Evolutionary conservation across 2,888 invertebrate genomes (phyloP), one percentile per base, ranked within the genome.

Genomic region (Nephrocerus scutellatus): DNA sequence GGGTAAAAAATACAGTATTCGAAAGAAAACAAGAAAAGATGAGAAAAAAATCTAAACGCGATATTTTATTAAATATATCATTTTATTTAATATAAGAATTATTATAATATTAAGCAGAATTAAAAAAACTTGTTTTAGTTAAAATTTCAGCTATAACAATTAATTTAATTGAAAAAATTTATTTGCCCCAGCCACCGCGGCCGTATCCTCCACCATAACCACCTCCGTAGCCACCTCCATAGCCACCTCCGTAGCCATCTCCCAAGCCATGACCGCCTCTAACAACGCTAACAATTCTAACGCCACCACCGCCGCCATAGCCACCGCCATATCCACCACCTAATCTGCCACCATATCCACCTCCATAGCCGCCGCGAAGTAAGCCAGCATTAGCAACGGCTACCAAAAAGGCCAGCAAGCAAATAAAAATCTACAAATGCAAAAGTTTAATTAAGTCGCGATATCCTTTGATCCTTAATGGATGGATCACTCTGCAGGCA

Each of bases 391-490:
- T 33, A 22, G 34, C 26, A 8, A 30, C 16, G 18, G 36, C 39
- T 26, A 37, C 40, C n/a, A 34, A 18, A 14, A 43, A 26, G 20
- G 39, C 40, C 21, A 43, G 22, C n/a, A 40, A 20, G 12, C 39
- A 40, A n/a, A 40, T 25, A 26, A 43, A 37, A 15, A 40, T 22
- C 43, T 43, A 16, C n/a, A 32, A 39, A 43, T 20, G 13, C 3
- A n/a, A 29, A 26, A 20, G n/a, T 15, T 29, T 18, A 10, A 29
- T 21, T 26, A 16, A 14, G 21, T 6, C 9, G 6, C 19, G 10
- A 16, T 36, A 13, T 21, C 24, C 37, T 20, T 21, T 16, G 16
- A 6, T 19, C 37, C 14, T 12, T 19, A 20, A n/a, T 18, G 2
- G 20, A 2, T 13, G 13, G 21, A 29, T 9, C 15, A n/a, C 15